Base-by-base conservation (phyloP, 2,113 vertebrate species). In the Manacus vitellinus region DNA sequence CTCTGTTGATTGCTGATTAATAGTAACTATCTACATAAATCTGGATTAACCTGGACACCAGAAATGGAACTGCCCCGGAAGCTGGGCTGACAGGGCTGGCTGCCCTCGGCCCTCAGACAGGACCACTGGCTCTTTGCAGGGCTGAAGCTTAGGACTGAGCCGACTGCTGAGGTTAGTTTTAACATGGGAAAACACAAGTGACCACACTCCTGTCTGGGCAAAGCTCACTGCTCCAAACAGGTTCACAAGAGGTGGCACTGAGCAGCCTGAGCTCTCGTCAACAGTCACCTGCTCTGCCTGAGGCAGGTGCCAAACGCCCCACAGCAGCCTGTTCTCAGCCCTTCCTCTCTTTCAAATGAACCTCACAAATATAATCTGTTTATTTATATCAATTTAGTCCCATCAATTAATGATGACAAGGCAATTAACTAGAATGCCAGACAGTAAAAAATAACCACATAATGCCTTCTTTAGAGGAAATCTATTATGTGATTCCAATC, bases 381-480 rank as follows among this genome's bases (percentile, higher is more conserved):
- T 97, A 97, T 97, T 97, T 95, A 71, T 96, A 96, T 88, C 90
- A 93, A 89, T 92, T 94, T 79, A 77, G 77, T 75, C 78, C 87
- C 94, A 97, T 95, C 97, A 95, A 96, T 96, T 96, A 97, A 96
- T 91, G 96, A 97, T 61, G 93, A 96, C 94, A 97, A 95, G 90
- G 96, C 97, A 96, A 97, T 97, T 97, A 97, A 97, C 94, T 93
- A 90, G 90, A 94, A 97, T 92, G 91, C 86, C 92, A 96, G 96
- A 89, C 88, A 95, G 90, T 94, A 92, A 95, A 95, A 96, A 96
- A 89, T 87, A 95, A 96, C 93, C 92, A 88, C 91, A 92, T 95
- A 91, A 94, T 92, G 92, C 93, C 87, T 94, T 88, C 89, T 96
- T 92, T 24, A 95, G 94, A 85, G 95, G 92, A 97, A 97, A 97